Evolutionary conservation across 2,888 invertebrate genomes (phyloP).

Genomic region (Oxycera nigricornis): DNA sequence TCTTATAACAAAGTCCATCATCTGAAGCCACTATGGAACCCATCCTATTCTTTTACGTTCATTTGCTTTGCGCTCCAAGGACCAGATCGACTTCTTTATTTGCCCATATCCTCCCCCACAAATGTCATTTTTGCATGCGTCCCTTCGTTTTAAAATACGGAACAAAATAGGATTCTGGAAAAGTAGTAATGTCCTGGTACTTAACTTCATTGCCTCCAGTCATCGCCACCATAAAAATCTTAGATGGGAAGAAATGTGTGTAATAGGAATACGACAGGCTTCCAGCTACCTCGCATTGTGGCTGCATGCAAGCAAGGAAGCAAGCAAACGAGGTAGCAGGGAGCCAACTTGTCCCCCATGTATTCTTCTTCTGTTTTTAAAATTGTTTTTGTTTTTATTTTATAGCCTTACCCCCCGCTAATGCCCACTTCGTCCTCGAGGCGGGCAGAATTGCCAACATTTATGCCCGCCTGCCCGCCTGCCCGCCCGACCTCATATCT

Average conservation of each 20-base stretch:
- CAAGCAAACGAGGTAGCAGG: too few species aligned
- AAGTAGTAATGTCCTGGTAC: conserved; percentile 19
- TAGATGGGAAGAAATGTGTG: neutral
- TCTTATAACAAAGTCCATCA: neutral
- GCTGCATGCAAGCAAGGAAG: neutral
- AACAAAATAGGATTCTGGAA: neutral
- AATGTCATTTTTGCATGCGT: neutral
- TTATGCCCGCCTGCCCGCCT: neutral
- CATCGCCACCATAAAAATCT: conserved; percentile 13
- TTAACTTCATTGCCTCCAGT: conserved; percentile 12
- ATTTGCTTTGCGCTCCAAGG: neutral
- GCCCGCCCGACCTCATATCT: neutral
- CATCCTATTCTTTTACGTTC: neutral
- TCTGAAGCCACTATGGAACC: neutral
- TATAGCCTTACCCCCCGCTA: neutral
- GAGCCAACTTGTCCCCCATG: neutral
- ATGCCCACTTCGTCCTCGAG: neutral
- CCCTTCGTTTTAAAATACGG: neutral
- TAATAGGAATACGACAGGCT: neutral
- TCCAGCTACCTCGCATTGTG: neutral
- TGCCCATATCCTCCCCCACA: neutral
- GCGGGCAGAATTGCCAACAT: neutral
- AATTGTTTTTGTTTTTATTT: conserved; percentile 21
- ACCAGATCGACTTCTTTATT: conserved; percentile 6
- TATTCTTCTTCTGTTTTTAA: conserved; percentile 12